phyloP scores from a whole-genome alignment of 1,140 invertebrate species.

The Drosophila mauritiana region DNA sequence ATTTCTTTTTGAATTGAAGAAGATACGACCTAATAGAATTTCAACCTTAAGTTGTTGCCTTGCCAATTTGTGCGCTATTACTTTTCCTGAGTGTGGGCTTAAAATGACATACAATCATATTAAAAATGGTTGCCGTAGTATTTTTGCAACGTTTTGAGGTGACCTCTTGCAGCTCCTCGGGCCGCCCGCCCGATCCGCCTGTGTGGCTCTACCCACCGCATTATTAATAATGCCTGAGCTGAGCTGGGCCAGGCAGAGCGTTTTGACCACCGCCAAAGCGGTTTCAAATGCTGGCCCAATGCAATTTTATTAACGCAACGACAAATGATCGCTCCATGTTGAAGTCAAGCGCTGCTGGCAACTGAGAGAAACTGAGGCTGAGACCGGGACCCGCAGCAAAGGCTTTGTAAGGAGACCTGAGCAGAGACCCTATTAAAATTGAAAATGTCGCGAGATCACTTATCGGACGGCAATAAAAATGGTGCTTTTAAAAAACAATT shows the following conservation, averaged over 20 bases:
- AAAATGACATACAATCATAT: conserved; percentile 83
- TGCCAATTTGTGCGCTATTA: too few relatives aligned
- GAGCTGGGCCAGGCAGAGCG: conserved; percentile 35
- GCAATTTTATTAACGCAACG: conserved; percentile 84
- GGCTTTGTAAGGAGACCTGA: conserved; percentile 42
- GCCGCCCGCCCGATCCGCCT: conserved; percentile 23
- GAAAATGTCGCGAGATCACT: conserved; percentile 83
- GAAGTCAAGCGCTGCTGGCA: conserved; percentile 3
- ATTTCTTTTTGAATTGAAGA: too few relatives aligned
- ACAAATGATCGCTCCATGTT: conserved; percentile 72
- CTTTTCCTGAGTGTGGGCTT: conserved; percentile 53
- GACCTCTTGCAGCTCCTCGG: conserved; percentile 55
- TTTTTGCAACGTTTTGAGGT: conserved; percentile 77
- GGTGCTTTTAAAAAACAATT: conserved; percentile 84
- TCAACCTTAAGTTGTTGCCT: neutral
- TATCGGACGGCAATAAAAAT: conserved; percentile 83
- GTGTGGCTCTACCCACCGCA: conserved; percentile 52
- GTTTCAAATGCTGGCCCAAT: conserved; percentile 82
- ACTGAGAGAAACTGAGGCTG: conserved; percentile 1
- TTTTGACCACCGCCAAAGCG: conserved; percentile 71
- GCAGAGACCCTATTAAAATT: conserved; percentile 80
- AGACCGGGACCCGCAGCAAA: conserved; percentile 20
- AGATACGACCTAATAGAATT: too few relatives aligned
- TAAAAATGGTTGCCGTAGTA: conserved; percentile 83
- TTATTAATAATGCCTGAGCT: conserved; percentile 74